phyloP scores from a whole-genome alignment of 2,113 vertebrate species.

The Elgaria multicarinata region DNA sequence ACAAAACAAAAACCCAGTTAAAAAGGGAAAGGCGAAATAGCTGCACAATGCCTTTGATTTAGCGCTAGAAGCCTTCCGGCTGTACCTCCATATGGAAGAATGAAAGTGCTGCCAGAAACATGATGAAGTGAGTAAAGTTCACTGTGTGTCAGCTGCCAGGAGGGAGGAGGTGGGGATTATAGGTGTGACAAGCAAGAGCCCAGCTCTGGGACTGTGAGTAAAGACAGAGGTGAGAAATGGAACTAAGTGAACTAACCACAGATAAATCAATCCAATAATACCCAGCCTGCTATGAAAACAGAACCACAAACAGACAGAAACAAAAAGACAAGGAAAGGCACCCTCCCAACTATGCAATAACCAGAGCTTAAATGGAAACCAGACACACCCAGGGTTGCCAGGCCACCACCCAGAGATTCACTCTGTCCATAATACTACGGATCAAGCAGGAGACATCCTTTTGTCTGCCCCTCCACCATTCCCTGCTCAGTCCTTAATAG shows the following conservation, averaged over 20 bases:
- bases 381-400: neutral
- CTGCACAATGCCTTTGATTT: neutral
- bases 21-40: neutral
- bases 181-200: neutral
- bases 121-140: too few relatives aligned
- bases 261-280: neutral
- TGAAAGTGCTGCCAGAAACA: too few relatives aligned
- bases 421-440: neutral
- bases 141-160: too few relatives aligned
- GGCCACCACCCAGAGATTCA: neutral
- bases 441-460: neutral
- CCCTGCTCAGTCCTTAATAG: conserved; percentile 7
- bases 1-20: neutral
- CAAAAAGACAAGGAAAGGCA: neutral
- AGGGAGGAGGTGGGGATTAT: neutral
- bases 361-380: neutral
- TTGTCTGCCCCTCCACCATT: neutral
- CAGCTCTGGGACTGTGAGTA: neutral
- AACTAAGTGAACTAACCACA: neutral
- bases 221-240: neutral
- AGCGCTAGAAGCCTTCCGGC: neutral
- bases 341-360: neutral
- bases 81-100: neutral
- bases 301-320: neutral
- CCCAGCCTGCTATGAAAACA: neutral